Evolutionary conservation across 1,140 invertebrate genomes (phyloP).

Genomic region (Aphis gossypii): DNA sequence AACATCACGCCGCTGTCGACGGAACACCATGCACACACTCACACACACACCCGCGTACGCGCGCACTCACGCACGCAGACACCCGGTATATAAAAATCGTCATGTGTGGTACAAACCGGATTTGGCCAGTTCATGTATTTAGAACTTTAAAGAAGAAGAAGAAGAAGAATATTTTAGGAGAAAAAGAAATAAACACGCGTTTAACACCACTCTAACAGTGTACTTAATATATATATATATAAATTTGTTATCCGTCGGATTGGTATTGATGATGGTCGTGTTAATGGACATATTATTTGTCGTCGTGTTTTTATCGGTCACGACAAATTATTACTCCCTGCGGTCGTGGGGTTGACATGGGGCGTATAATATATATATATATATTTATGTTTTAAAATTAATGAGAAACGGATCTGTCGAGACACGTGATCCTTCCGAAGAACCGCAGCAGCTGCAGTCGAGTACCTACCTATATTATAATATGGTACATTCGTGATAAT

Average conservation of each 20-base stretch:
- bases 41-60: not conserved
- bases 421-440: not conserved
- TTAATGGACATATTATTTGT: constrained; percentile 7
- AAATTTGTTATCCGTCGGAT: not conserved
- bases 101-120: constrained; percentile 56
- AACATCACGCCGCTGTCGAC: constrained; percentile 43
- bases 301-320: not conserved
- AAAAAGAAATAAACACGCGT: not conserved
- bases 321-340: not conserved
- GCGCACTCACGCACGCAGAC: not conserved
- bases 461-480: not conserved
- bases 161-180: not conserved
- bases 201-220: not conserved
- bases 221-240: not conserved
- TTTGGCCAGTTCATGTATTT: not conserved
- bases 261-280: constrained; percentile 12
- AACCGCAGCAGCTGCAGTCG: not conserved
- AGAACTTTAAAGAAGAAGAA: not conserved
- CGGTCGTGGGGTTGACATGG: not conserved
- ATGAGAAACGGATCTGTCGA: not conserved
- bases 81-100: constrained; percentile 49
- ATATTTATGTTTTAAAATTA: not conserved
- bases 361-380: not conserved
- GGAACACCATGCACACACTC: not conserved
- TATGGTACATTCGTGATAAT: not conserved